A percentile compares a stretch with the other conserved stretches of the same genome.
phyloP scores from a whole-genome alignment of 2,888 invertebrate genomes.

The Pocota personata region DNA sequence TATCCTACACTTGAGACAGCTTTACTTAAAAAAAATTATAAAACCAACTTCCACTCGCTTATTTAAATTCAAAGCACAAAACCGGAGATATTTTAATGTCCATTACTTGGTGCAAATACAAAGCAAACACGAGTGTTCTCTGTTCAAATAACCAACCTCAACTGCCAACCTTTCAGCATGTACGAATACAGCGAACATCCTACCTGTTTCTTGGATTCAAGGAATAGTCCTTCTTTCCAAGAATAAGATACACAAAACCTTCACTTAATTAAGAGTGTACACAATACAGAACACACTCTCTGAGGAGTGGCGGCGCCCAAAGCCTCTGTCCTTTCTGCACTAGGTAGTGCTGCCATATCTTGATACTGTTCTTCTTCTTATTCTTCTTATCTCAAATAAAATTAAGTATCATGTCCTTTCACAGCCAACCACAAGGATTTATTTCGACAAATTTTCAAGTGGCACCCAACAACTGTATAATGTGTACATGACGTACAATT shows the following conservation, averaged over 20 bases:
- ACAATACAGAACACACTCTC: conserved; percentile 15
- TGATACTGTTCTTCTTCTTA: conserved; percentile 12
- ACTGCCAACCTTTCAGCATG: too few relatives aligned
- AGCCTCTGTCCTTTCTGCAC: conserved; percentile 4
- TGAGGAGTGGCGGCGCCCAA: not conserved
- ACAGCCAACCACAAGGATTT: conserved; percentile 58
- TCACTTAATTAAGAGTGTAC: conserved; percentile 61
- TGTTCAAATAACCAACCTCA: conserved; percentile 34
- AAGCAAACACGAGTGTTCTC: conserved; percentile 30
- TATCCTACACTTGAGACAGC: not conserved
- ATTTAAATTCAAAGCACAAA: conserved; percentile 33
- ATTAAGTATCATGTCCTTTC: conserved; percentile 55
- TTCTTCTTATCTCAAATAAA: conserved; percentile 38
- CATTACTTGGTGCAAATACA: conserved; percentile 33
- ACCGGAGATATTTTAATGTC: conserved; percentile 32
- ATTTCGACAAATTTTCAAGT: conserved; percentile 62
- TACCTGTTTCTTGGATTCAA: conserved; percentile 25
- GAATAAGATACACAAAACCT: conserved; percentile 57
- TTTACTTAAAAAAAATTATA: not conserved
- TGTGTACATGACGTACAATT: not conserved
- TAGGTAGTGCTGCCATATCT: conserved; percentile 37
- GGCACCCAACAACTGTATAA: not conserved
- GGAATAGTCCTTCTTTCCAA: conserved; percentile 9
- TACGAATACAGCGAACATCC: not conserved
- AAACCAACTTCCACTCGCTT: not conserved